These are phyloP conservation scores for Orchestia grillus DNA, from an alignment of 1,140 invertebrate genomes.

Conservation along the genomic window DNA sequence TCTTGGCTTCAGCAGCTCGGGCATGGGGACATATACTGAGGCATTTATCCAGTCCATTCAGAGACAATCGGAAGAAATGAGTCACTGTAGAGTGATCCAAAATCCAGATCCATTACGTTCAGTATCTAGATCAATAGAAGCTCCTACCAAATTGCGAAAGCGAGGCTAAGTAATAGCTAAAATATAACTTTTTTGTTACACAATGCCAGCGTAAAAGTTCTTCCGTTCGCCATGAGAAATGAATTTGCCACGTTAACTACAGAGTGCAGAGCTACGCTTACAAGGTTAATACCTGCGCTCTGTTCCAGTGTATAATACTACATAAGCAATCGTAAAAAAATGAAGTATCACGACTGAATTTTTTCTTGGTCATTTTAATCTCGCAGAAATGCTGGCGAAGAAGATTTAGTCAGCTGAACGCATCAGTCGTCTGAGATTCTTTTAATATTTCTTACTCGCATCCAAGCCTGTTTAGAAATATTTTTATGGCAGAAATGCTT, in stretches of 20 bases:
- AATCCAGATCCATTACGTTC: not conserved
- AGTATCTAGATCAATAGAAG: not conserved
- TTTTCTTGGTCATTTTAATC: not conserved
- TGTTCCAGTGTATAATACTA: not conserved
- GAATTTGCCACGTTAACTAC: not conserved
- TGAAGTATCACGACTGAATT: not conserved
- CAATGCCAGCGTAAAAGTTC: not conserved
- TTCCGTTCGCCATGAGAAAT: not conserved
- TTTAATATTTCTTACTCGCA: not conserved
- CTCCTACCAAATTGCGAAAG: not conserved
- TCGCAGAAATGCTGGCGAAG: not conserved
- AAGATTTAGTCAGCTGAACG: not conserved
- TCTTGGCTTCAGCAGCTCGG: too few species aligned
- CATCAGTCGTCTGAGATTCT: not conserved
- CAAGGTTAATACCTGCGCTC: not conserved
- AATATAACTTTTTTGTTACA: not conserved
- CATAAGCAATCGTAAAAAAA: not conserved
- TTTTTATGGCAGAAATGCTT: not conserved
- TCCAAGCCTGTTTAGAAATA: not conserved
- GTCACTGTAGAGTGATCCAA: not conserved
- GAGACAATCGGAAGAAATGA: not conserved
- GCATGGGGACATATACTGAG: too few species aligned
- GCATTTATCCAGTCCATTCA: not conserved
- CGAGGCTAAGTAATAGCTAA: not conserved
- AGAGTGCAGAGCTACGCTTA: not conserved